Evolutionary conservation across 2,113 vertebrate genomes (phyloP).

Genomic region (Nothobranchius kuhntae): DNA sequence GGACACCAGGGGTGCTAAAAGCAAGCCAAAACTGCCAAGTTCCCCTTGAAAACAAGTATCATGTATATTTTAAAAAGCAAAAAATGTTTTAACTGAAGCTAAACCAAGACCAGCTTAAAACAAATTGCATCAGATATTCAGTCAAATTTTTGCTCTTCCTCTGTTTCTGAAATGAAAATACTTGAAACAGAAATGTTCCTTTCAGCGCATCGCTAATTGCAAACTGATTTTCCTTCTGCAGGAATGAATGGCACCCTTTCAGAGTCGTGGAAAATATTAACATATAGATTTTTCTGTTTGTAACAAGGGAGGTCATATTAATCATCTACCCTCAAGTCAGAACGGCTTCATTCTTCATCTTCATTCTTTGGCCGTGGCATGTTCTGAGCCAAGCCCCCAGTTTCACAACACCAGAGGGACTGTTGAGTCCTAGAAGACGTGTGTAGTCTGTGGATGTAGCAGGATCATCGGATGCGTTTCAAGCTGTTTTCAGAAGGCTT

Average conservation of each 20-base stretch:
- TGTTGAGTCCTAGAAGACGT: conserved; percentile 5
- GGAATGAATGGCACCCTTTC: background rate
- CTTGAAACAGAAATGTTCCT: background rate
- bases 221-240: background rate
- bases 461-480: conserved; percentile 6
- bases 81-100: no score
- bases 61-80: no score
- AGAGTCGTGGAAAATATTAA: background rate
- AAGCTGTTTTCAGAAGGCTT: conserved; percentile 20
- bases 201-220: background rate
- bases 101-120: no score
- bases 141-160: no score
- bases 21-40: no score
- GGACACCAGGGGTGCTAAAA: no score
- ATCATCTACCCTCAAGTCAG: conserved; percentile 25
- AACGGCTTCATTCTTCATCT: conserved; percentile 23
- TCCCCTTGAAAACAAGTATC: no score
- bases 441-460: conserved; percentile 19
- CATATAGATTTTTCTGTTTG: conserved; percentile 12
- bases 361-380: conserved; percentile 19
- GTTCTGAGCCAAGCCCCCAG: conserved; percentile 10
- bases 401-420: conserved; percentile 36
- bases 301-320: conserved; percentile 16
- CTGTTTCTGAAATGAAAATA: no score
- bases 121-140: no score